Conservation (phyloP, 1,140 invertebrate species). For the Drosophila funebris region DNA sequence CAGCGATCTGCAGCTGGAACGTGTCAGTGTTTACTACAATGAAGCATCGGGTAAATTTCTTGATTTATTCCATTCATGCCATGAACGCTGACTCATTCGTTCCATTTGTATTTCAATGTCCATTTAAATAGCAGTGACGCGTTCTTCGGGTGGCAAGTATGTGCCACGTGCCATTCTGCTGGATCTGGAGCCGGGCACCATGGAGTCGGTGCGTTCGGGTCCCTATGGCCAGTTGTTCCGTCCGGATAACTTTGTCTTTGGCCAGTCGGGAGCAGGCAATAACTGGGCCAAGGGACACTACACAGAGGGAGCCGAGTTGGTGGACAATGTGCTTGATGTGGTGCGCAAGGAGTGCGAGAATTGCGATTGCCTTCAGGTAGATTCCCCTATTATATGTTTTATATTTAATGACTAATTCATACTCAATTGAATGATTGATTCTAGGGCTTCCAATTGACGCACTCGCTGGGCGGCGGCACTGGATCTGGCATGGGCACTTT, state of each 20-base stretch:
- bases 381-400: neutral
- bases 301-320: slow-evolving; percentile 90
- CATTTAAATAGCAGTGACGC: slow-evolving; percentile 64
- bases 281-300: slow-evolving; percentile 90
- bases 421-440: slow-evolving; percentile 20
- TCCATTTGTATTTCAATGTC: neutral
- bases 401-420: neutral
- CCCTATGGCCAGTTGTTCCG: slow-evolving; percentile 90
- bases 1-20: slow-evolving; percentile 93
- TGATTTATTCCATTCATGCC: too few relatives aligned
- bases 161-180: slow-evolving; percentile 91
- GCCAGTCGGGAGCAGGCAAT: slow-evolving; percentile 85
- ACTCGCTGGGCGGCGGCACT: slow-evolving; percentile 91
- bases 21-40: slow-evolving; percentile 96
- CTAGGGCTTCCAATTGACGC: slow-evolving; percentile 91
- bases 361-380: slow-evolving; percentile 88
- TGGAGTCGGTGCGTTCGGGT: slow-evolving; percentile 90
- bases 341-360: slow-evolving; percentile 91
- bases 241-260: slow-evolving; percentile 90
- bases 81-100: neutral
- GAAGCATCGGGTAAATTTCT: slow-evolving; percentile 89
- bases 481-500: slow-evolving; percentile 92
- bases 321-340: slow-evolving; percentile 91
- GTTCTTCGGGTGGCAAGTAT: slow-evolving; percentile 87
- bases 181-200: slow-evolving; percentile 90